A percentile compares a stretch with the other conserved stretches of the same genome.
Conservation (phyloP, 2,797 vertebrate genomes). For the Cygnus olor region DNA sequence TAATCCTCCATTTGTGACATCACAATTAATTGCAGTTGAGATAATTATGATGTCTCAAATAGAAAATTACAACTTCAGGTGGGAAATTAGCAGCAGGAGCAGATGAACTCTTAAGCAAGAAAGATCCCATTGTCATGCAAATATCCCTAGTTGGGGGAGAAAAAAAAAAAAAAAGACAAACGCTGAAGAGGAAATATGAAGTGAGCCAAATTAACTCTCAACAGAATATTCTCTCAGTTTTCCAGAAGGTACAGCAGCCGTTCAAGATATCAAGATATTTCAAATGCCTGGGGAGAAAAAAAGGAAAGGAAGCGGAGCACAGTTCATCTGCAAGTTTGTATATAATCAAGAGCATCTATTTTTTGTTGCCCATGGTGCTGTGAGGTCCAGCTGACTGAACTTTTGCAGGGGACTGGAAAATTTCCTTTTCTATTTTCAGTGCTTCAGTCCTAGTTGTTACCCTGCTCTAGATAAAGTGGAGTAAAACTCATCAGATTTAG, state of each 20-base stretch:
- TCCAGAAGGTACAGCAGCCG: constrained; percentile 26
- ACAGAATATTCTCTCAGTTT: constrained; percentile 43
- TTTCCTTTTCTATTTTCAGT: neutral
- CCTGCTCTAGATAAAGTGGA: constrained; percentile 15
- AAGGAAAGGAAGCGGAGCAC: neutral
- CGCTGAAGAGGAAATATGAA: constrained; percentile 38
- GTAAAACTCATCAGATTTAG: constrained; percentile 46
- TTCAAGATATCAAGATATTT: neutral
- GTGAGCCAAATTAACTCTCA: constrained; percentile 48
- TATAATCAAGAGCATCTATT: neutral
- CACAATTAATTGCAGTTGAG: constrained; percentile 38
- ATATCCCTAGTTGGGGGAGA: constrained; percentile 45
- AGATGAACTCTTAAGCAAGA: constrained; percentile 54
- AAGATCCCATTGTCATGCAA: constrained; percentile 71
- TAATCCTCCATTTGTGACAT: constrained; percentile 47
- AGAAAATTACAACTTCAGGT: constrained; percentile 64
- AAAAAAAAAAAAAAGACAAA: constrained; percentile 54
- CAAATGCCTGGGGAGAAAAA: neutral
- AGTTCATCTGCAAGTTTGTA: neutral
- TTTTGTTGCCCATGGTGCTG: neutral
- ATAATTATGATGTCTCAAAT: constrained; percentile 63
- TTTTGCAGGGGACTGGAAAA: constrained; percentile 27
- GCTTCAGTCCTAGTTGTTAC: constrained; percentile 39
- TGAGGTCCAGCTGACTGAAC: constrained; percentile 5
- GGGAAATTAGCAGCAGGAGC: constrained; percentile 57